These are phyloP conservation scores for Callipepla squamata DNA, from an alignment of 2,113 vertebrate genomes.

Conservation along the genomic window DNA sequence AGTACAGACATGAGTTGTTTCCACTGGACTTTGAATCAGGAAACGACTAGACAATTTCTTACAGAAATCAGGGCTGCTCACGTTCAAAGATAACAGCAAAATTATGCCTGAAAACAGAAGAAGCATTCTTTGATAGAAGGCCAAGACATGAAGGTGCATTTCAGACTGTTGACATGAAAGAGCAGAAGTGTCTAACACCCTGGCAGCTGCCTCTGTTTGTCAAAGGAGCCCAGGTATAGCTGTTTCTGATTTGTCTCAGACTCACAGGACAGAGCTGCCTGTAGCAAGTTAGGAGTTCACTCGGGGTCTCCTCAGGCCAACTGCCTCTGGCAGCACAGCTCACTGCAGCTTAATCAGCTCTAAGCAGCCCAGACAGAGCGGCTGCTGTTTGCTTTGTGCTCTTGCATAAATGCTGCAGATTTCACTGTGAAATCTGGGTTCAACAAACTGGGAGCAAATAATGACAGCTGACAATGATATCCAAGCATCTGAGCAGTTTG, in stretches of 20 bases:
- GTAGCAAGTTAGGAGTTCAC: background rate
- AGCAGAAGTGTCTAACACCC: background rate
- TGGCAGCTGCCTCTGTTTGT: background rate
- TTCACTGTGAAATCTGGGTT: background rate
- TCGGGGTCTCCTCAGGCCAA: background rate
- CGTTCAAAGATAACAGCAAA: background rate
- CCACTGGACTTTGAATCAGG: background rate
- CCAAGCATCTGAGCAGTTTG: background rate
- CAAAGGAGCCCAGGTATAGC: background rate
- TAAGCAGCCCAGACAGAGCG: constrained; percentile 14
- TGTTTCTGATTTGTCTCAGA: background rate
- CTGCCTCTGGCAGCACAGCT: background rate
- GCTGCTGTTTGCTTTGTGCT: background rate
- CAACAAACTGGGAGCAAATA: background rate
- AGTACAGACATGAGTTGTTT: background rate
- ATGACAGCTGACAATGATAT: background rate
- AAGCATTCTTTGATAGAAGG: background rate
- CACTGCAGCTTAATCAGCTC: background rate
- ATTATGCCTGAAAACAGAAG: background rate
- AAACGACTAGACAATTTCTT: fast-evolving
- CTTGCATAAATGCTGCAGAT: background rate
- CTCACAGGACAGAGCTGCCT: background rate
- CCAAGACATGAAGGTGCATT: background rate
- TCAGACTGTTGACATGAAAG: background rate
- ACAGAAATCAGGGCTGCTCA: background rate